Percentiles rank a stretch among this genome's conserved stretches.
Conservation (phyloP, 2,888 invertebrate species). For the Heliconius charithonia region DNA sequence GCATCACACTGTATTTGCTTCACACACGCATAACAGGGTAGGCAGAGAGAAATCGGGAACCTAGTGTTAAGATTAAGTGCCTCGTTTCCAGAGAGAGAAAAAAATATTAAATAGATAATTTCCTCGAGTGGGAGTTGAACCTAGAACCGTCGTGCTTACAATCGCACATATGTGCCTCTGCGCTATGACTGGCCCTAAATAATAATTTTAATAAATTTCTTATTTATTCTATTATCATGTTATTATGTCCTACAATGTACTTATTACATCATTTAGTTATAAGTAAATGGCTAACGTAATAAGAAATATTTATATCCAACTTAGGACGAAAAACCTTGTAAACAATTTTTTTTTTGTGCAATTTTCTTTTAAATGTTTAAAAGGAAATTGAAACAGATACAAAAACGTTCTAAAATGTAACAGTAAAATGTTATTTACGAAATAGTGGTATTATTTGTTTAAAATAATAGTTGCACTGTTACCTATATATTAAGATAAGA, state of each 20-base stretch:
- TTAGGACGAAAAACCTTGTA: background rate
- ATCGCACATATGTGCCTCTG: too few species aligned
- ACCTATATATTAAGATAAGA: background rate
- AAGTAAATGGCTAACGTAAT: background rate
- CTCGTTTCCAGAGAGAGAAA: too few species aligned
- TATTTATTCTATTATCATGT: background rate
- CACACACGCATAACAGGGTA: too few species aligned
- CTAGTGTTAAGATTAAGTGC: too few species aligned
- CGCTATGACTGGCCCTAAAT: too few species aligned
- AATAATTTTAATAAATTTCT: background rate
- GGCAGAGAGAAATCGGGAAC: too few species aligned
- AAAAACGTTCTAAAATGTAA: background rate
- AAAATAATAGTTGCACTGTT: conserved; percentile 22
- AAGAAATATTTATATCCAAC: background rate
- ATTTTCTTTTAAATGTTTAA: background rate
- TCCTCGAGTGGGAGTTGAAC: too few species aligned
- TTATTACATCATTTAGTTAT: conserved; percentile 6
- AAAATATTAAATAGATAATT: too few species aligned
- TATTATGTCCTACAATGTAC: background rate
- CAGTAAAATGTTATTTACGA: conserved; percentile 22
- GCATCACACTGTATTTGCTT: too few species aligned
- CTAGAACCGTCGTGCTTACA: too few species aligned
- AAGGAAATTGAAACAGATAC: background rate
- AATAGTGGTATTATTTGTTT: conserved; percentile 21
- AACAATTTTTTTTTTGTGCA: background rate